Base-by-base conservation (phyloP, 2,888 invertebrate species). In the Himalopsyche anomala region DNA sequence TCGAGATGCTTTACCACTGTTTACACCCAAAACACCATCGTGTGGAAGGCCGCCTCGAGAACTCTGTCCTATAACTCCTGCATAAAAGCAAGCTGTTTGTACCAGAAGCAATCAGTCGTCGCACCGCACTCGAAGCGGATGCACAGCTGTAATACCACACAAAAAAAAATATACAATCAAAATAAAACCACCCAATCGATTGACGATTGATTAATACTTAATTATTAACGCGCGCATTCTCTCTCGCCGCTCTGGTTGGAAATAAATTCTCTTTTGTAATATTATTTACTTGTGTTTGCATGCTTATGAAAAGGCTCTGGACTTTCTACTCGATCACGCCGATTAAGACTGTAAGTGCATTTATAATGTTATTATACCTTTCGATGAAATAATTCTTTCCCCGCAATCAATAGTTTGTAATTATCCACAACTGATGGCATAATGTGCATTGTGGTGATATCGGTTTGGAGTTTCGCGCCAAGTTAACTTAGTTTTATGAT, bases 21-120 rank as follows among this genome's bases (percentile, higher is more conserved):
- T 4, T 19, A 4, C 28, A n/a, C 9, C 19, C 28, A 62, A 62
- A n/a, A n/a, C 62, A 62, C 62, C 62, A 19, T n/a, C 62, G 62
- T 19, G 62, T 62, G 62, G 62, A 62, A 62, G 62, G 62, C 62
- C 62, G 62, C 62, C 62, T 62, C 62, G 62, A 62, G n/a, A 62
- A 62, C 62, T 62, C 8, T 62, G 19, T 19, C 6, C 62, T 19
- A 62, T 62, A 62, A 8, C 62, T 62, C 19, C 5, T 62, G 62
- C 62, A 62, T 62, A 62, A 62, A 62, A 62, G 62, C 62, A 62
- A 62, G 62, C 62, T 19, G 62, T 62, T 19, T 62, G 62, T 62
- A 62, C 28, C 62, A 62, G 62, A 62, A 62, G 62, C 28, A 62
- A 62, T 62, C 62, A 62, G 62, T 62, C 62, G 62, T 62, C 62